Evolutionary conservation across 2,797 vertebrate genomes (phyloP), one percentile per base, ranked within the genome.

Genomic region (Phaenicophaeus curvirostris): DNA sequence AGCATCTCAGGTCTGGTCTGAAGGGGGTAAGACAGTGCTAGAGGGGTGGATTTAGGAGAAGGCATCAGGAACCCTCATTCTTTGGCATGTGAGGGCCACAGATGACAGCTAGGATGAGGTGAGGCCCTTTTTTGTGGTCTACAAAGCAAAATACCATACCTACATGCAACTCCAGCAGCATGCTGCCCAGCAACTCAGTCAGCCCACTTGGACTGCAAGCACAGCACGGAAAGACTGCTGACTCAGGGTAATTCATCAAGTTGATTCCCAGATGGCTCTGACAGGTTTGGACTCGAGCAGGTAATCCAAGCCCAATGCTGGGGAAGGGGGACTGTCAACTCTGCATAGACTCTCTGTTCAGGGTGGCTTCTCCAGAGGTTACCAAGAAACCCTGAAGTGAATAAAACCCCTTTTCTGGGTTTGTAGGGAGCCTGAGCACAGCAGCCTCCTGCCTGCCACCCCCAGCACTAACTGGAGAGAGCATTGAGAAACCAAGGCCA

Each of bases 101-200:
- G 42, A 15, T 31, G 50, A 15, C n/a, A 94, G 48, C 42, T 24
- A 50, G 50, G 39, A 13, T 62, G 44, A 25, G 2, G 44, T 14
- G 39, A 80, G 71, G 67, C 71, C 20, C 21, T 5, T 30, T 30
- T 44, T 25, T 44, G 66, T 2, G 2, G 44, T 55, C n/a, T 65
- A 13, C 27, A 42, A 14, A 87, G 71, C 20, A 27, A 19, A 73
- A 30, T 8, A 20, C 24, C 62, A 31, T 74, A 44, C 13, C 54
- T 11, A 3, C 54, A 18, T 0, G 1, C 33, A 35, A 5, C 54
- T 67, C 50, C 41, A 0, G 1, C 7, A 58, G 59, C 51, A 24
- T 8, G 31, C 37, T 0, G 1, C 21, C 31, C 74, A 61, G 63
- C 24, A 42, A 5, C 28, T 5, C 44, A 3, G 46, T 18, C 33